Conservation (phyloP, 2,113 vertebrate genomes). For the Dicentrarchus labrax region DNA sequence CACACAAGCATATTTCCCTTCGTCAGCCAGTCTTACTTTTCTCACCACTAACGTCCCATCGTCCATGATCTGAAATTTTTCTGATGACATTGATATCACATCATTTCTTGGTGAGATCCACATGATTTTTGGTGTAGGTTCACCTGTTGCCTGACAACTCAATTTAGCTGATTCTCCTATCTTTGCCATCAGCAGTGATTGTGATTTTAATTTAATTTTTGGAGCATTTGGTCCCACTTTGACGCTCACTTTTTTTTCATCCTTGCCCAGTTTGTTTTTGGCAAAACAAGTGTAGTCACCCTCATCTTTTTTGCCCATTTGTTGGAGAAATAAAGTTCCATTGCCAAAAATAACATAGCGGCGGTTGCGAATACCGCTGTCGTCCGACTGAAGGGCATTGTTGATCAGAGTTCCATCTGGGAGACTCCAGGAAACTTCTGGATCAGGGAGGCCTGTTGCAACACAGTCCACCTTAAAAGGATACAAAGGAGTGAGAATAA, state of each 20-base stretch:
- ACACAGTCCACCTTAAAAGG: conserved; percentile 83
- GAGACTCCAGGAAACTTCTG: conserved; percentile 86
- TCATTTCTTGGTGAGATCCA: conserved; percentile 85
- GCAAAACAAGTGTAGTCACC: conserved; percentile 87
- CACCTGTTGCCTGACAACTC: conserved; percentile 80
- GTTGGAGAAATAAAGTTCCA: conserved; percentile 85
- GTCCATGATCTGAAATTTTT: conserved; percentile 73
- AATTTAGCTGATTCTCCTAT: conserved; percentile 76
- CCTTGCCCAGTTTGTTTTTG: conserved; percentile 85
- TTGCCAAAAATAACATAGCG: conserved; percentile 86
- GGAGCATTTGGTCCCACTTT: conserved; percentile 79
- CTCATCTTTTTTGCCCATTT: conserved; percentile 84
- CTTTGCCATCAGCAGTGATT: conserved; percentile 61
- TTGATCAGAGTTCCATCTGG: conserved; percentile 87
- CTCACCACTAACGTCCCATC: conserved; percentile 81
- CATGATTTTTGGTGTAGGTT: conserved; percentile 78
- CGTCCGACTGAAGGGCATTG: conserved; percentile 84
- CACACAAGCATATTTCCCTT: conserved; percentile 85
- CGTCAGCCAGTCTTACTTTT: conserved; percentile 75
- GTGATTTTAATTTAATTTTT: conserved; percentile 74
- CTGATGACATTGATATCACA: conserved; percentile 73
- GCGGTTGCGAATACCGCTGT: conserved; percentile 78
- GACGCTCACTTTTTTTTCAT: conserved; percentile 84
- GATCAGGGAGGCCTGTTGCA: conserved; percentile 84
- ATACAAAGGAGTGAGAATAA: not conserved